Evolutionary conservation across 2,888 invertebrate genomes (phyloP).

Genomic region (Icerya purchasi): DNA sequence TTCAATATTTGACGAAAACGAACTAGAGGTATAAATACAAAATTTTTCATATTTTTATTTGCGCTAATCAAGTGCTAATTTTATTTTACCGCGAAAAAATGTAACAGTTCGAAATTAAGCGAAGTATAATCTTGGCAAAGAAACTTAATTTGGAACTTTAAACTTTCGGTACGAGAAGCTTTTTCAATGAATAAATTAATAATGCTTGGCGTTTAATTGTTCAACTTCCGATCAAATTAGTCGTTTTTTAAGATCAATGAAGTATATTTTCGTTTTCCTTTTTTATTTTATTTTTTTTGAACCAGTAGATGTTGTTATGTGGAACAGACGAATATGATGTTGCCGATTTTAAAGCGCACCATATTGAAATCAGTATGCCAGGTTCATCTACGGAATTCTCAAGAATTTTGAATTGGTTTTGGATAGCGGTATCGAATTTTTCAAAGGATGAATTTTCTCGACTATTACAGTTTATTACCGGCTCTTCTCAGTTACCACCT

Average conservation of each 20-base stretch:
- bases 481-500: conserved; percentile 74
- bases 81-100: too few species aligned
- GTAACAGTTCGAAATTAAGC: too few species aligned
- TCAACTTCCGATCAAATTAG: too few species aligned
- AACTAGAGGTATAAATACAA: conserved; percentile 86
- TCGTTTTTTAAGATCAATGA: too few species aligned
- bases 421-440: conserved; percentile 73
- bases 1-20: conserved; percentile 88
- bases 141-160: too few species aligned
- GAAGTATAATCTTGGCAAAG: too few species aligned
- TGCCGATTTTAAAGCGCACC: conserved; percentile 71
- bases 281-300: too few species aligned
- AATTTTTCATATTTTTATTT: too few species aligned
- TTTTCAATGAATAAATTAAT: too few species aligned
- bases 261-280: too few species aligned
- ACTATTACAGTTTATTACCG: conserved; percentile 77
- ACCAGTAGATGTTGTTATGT: conserved; percentile 69
- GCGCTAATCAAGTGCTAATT: not conserved
- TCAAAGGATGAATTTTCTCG: conserved; percentile 82
- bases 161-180: too few species aligned
- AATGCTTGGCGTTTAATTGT: too few species aligned
- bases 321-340: conserved; percentile 84
- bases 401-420: conserved; percentile 70
- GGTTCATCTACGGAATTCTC: conserved; percentile 55
- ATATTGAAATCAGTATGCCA: conserved; percentile 54